A percentile compares a stretch with the other conserved stretches of the same genome.
Evolutionary conservation across 2,113 vertebrate genomes (phyloP).

Genomic region (Ochotona princeps): DNA sequence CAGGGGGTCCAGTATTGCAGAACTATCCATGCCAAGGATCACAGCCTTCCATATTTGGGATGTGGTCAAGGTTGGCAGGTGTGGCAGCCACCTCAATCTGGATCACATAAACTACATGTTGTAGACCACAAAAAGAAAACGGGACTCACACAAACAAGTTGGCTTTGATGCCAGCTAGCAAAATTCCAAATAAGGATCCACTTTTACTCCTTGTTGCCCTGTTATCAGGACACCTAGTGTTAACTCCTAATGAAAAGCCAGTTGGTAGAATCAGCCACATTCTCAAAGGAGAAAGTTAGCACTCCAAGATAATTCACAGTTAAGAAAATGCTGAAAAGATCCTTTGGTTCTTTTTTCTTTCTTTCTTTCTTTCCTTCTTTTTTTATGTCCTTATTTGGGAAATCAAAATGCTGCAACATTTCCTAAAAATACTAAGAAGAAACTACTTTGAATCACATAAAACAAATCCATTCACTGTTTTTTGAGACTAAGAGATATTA

Average conservation of each 20-base stretch:
- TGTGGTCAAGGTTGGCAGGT: not conserved
- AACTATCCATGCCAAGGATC: not conserved
- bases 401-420: slow-evolving; percentile 8
- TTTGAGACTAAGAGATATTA: slow-evolving; percentile 27
- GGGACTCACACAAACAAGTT: not conserved
- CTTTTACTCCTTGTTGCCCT: not conserved
- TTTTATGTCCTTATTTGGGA: not conserved
- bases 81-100: not conserved
- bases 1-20: not conserved
- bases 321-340: slow-evolving; percentile 11
- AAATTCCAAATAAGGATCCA: not conserved
- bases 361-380: too few relatives aligned
- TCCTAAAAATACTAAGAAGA: slow-evolving; percentile 54
- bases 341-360: too few relatives aligned
- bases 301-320: not conserved
- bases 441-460: slow-evolving; percentile 29
- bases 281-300: slow-evolving; percentile 16
- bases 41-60: not conserved
- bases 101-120: not conserved
- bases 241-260: slow-evolving; percentile 2
- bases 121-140: slow-evolving; percentile 2
- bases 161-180: not conserved
- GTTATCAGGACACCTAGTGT: not conserved
- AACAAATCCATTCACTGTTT: not conserved
- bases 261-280: not conserved